Conservation (phyloP, 2,888 invertebrate species). For the Clanis bilineata region DNA sequence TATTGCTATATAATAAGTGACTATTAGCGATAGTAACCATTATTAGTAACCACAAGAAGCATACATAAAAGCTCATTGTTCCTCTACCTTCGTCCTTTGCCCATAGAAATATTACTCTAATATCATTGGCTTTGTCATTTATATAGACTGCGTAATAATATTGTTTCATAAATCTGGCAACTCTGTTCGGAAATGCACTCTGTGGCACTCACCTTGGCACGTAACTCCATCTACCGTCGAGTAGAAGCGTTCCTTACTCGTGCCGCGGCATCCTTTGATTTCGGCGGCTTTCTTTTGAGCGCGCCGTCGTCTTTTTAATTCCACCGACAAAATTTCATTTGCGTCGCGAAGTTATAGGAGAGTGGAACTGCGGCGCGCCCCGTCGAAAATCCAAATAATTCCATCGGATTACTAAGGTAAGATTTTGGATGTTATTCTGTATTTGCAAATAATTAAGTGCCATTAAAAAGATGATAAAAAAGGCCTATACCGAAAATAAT, state of each 20-base stretch:
- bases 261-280: conserved; percentile 17
- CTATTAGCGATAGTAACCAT: too few relatives aligned
- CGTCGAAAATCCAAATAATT: neutral
- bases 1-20: too few relatives aligned
- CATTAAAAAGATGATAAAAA: too few relatives aligned
- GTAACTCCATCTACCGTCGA: conserved; percentile 34
- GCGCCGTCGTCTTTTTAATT: conserved; percentile 26
- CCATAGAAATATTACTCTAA: too few relatives aligned
- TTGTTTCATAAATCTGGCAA: neutral
- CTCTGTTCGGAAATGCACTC: neutral
- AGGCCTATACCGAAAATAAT: too few relatives aligned
- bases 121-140: too few relatives aligned
- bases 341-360: neutral
- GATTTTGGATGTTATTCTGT: neutral
- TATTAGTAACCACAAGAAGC: too few relatives aligned
- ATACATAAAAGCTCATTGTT: too few relatives aligned
- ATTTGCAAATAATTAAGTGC: too few relatives aligned
- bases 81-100: too few relatives aligned
- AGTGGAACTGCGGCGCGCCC: neutral
- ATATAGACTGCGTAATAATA: neutral
- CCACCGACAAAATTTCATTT: conserved; percentile 4
- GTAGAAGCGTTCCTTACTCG: conserved; percentile 28
- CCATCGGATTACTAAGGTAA: neutral
- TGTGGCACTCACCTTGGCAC: neutral
- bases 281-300: conserved; percentile 22